Conservation (phyloP, 1,140 invertebrate species). For the Conus ventricosus region DNA sequence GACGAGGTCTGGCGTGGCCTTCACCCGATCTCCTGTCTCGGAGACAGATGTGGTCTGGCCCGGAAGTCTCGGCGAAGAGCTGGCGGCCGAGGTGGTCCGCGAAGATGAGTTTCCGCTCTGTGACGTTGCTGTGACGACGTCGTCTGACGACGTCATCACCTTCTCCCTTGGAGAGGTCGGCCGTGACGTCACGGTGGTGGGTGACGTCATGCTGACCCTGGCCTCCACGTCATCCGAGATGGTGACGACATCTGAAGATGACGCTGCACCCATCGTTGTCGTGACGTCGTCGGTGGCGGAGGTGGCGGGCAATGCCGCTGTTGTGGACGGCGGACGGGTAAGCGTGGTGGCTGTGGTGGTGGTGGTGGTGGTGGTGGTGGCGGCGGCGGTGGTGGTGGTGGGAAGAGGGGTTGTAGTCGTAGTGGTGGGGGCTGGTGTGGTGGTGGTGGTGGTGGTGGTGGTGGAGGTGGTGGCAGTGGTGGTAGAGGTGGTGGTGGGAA, state of each 20-base stretch:
- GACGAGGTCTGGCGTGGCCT: neutral
- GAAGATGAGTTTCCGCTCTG: neutral
- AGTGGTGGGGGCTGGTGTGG: neutral
- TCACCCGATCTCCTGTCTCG: neutral
- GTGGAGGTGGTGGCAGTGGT: slow-evolving; percentile 24
- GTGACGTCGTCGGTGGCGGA: neutral
- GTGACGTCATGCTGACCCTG: neutral
- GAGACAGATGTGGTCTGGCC: neutral
- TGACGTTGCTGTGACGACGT: neutral
- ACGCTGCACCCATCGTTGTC: neutral
- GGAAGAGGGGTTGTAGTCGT: neutral
- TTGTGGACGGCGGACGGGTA: neutral
- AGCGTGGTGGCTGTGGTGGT: neutral
- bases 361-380: neutral
- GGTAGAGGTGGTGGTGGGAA: slow-evolving; percentile 26
- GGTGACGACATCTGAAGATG: neutral
- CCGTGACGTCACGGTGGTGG: neutral
- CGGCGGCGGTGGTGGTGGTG: neutral
- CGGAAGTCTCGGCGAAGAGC: neutral
- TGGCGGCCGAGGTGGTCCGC: neutral
- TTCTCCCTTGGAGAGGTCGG: neutral
- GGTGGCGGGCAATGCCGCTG: neutral
- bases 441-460: neutral
- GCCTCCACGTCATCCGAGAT: neutral
- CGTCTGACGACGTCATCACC: neutral